phyloP scores from a whole-genome alignment of 2,113 vertebrate species.

The Brachyhypopomus occidentalis region DNA sequence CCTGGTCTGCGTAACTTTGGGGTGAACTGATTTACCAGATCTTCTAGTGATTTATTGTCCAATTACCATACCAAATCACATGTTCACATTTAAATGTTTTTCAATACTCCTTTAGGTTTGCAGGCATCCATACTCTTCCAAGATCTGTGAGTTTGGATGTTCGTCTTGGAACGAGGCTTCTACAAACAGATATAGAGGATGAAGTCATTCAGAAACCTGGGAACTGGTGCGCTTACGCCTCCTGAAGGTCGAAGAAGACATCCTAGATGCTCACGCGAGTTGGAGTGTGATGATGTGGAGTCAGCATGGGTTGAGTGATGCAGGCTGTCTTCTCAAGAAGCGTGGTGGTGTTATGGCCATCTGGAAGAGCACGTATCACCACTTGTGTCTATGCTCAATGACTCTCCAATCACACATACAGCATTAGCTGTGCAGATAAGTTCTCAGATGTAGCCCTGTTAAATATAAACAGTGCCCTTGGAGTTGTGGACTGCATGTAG shows the following conservation, averaged over 20 bases:
- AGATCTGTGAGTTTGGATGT: slow-evolving; percentile 4
- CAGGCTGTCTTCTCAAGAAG: too few species aligned
- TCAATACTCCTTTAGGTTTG: slow-evolving; percentile 14
- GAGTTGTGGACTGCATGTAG: slow-evolving; percentile 5
- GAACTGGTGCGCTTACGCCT: too few species aligned
- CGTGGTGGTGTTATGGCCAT: too few species aligned
- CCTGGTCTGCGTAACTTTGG: slow-evolving; percentile 48
- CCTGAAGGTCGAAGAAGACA: too few species aligned
- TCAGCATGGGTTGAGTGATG: too few species aligned
- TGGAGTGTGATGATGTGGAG: neutral
- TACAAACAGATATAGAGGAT: neutral
- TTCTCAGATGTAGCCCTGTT: neutral
- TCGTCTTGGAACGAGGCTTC: neutral
- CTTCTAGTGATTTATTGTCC: slow-evolving; percentile 50
- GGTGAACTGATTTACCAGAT: slow-evolving; percentile 63
- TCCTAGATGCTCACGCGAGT: neutral
- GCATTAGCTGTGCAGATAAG: neutral
- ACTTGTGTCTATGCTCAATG: too few species aligned
- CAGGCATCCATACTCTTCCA: neutral
- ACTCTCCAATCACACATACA: neutral
- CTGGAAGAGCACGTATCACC: too few species aligned
- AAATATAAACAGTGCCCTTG: slow-evolving; percentile 20
- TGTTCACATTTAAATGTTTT: slow-evolving; percentile 45
- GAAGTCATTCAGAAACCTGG: too few species aligned
- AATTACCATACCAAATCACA: slow-evolving; percentile 45